Base-by-base conservation (phyloP, 2,113 vertebrate genomes). In the Percina caprodes region DNA sequence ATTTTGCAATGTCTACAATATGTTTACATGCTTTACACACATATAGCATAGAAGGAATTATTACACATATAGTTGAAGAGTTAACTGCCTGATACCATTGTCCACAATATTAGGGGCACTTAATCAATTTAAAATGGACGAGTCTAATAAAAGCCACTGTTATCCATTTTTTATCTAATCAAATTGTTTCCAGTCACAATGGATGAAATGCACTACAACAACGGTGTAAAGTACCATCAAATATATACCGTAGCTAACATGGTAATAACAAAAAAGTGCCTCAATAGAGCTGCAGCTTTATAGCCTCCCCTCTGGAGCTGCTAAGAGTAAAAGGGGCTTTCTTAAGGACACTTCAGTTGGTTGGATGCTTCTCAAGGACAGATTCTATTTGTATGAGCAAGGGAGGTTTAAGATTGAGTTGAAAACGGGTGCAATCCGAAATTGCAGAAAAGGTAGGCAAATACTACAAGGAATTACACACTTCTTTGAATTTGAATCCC, bases 271-370 rank as follows among this genome's bases (percentile, higher is more conserved):
- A 42, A 67, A 61, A 48, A 19, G 5, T 33, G 23, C 33, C 5
- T 61, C 7, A 30, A 11, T 12, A 19, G 33, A 42, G 16, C 33
- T 61, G 71, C 56, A 55, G 16, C 6, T 71, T 67, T 0, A 21
- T 24, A 67, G 26, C 39, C 18, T 63, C 14, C 56, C 69, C 46
- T 69, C 39, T 24, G 5, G 21, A 84, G 26, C 46, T 66, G 33
- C 62, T 52, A 18, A 74, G 42, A 77, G 21, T 26, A 62, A 42
- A 58, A 39, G 1, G 1, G 19, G 33, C 39, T 62, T 66, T 51
- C n/a, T 69, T 62, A 19, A 77, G 46, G 23, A 42, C 39, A n/a
- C 48, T 86, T 68, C 42, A 54, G 45, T 21, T 55, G 30, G 12
- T 35, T 3, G 12, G 49, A 72, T 69, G 66, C 58, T 49, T 42